phyloP scores from a whole-genome alignment of 2,888 invertebrate species.

The Ligdia adustata region DNA sequence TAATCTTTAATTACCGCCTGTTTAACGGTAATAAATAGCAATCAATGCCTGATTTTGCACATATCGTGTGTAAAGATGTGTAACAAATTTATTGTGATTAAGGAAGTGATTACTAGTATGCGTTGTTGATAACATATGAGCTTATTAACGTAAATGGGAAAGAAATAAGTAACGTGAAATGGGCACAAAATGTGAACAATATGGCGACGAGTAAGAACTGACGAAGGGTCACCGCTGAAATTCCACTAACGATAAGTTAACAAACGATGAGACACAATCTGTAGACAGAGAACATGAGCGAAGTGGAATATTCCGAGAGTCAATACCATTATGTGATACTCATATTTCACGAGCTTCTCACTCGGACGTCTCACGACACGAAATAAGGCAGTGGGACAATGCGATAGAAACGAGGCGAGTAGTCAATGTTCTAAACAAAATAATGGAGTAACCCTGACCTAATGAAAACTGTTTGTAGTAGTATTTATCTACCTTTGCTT shows the following conservation, averaged over 20 bases:
- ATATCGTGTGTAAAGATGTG: background rate
- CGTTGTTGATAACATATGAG: background rate
- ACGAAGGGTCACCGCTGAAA: constrained; percentile 20
- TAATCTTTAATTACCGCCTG: constrained; percentile 12
- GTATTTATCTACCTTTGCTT: constrained; percentile 23
- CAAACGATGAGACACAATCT: constrained; percentile 39
- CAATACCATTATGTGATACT: constrained; percentile 32
- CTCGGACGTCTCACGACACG: constrained; percentile 1
- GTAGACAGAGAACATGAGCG: constrained; percentile 27
- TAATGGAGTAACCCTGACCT: constrained; percentile 31
- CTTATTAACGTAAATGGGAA: background rate
- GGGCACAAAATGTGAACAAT: constrained; percentile 11
- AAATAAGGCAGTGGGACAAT: constrained; percentile 3
- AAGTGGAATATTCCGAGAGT: constrained; percentile 42
- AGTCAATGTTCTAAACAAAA: constrained; percentile 25
- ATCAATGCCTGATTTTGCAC: constrained; percentile 10
- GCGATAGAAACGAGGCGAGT: constrained; percentile 18
- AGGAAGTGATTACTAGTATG: background rate
- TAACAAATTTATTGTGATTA: constrained; percentile 1
- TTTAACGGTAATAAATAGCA: constrained; percentile 14
- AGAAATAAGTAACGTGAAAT: constrained; percentile 8
- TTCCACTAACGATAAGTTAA: constrained; percentile 49
- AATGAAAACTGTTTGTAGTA: constrained; percentile 27
- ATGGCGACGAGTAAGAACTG: constrained; percentile 4
- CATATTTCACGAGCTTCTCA: constrained; percentile 24